Percentiles rank a stretch among this genome's conserved stretches.
Conservation (phyloP, 2,888 invertebrate species). For the Thymelicus sylvestris region DNA sequence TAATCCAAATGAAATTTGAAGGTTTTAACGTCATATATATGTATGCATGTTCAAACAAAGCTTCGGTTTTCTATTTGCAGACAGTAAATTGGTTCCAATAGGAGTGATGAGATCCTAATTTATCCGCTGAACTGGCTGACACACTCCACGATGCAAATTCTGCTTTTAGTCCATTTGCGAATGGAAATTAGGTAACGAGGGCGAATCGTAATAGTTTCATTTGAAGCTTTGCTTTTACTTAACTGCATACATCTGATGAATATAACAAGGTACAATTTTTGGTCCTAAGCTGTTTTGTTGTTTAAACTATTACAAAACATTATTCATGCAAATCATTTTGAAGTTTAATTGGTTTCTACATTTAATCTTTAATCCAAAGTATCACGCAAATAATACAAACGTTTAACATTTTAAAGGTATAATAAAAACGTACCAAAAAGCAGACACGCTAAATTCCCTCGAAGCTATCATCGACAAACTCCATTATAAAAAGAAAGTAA, state of each 20-base stretch:
- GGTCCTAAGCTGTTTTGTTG: slow-evolving; percentile 24
- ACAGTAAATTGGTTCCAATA: slow-evolving; percentile 27
- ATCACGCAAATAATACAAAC: slow-evolving; percentile 13
- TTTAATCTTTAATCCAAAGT: slow-evolving; percentile 4
- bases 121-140: slow-evolving; percentile 49
- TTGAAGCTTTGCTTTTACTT: slow-evolving; percentile 20
- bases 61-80: slow-evolving; percentile 40
- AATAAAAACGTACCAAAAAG: slow-evolving; percentile 30
- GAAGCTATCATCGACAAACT: slow-evolving; percentile 32
- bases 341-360: slow-evolving; percentile 2
- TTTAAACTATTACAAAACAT: neutral
- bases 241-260: slow-evolving; percentile 43
- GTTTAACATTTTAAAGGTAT: slow-evolving; percentile 20
- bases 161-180: slow-evolving; percentile 74
- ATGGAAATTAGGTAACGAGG: slow-evolving; percentile 68
- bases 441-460: slow-evolving; percentile 28
- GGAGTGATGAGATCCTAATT: slow-evolving; percentile 31
- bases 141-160: slow-evolving; percentile 71
- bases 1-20: neutral
- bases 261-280: slow-evolving; percentile 38
- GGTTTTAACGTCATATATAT: neutral
- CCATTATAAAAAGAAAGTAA: slow-evolving; percentile 36
- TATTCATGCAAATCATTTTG: neutral
- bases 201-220: slow-evolving; percentile 60
- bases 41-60: slow-evolving; percentile 46